Evolutionary conservation across 2,888 invertebrate species (phyloP), one percentile per base, ranked within the genome.

Genomic region (Ennomos erosarius): DNA sequence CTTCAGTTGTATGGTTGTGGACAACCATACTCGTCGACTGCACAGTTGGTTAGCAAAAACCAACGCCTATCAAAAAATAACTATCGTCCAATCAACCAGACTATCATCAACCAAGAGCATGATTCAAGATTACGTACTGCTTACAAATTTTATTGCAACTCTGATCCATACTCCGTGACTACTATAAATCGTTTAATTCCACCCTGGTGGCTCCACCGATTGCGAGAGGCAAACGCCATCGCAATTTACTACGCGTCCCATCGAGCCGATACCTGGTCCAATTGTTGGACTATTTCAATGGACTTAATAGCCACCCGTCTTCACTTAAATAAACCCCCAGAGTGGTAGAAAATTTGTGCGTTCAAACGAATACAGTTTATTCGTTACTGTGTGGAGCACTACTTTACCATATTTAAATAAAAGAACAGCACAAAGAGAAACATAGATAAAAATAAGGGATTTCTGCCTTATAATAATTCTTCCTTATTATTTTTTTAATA

Each of bases 141-240:
- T 10, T 50, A 51, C 26, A 43, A 47, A 12, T 36, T 73, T 76
- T 78, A 81, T 54, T 40, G 43, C 43, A 26, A 83, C 81, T 80
- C 74, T 76, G 77, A 79, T 81, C 79, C 77, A 79, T 76, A 75
- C 75, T 81, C 82, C 84, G 83, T 87, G 86, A 86, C 84, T 82
- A 79, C 88, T 81, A 89, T 90, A 90, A 87, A 90, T 89, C 88
- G 88, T 86, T 90, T 90, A 87, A 89, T 89, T 89, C 88, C 85
- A 84, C 82, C 82, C 84, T 77, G 76, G 84, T 87, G 89, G 85
- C 80, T 88, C 78, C 78, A 72, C 79, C 87, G 86, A 88, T 87
- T 85, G 86, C 83, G 80, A 87, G 77, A 84, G 84, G 83, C 82
- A 78, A 82, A 79, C 76, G 79, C 81, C 79, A 81, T 82, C 79